These are phyloP conservation scores for Lomographa bimaculata DNA, from an alignment of 2,888 invertebrate genomes.

Conservation along the genomic window DNA sequence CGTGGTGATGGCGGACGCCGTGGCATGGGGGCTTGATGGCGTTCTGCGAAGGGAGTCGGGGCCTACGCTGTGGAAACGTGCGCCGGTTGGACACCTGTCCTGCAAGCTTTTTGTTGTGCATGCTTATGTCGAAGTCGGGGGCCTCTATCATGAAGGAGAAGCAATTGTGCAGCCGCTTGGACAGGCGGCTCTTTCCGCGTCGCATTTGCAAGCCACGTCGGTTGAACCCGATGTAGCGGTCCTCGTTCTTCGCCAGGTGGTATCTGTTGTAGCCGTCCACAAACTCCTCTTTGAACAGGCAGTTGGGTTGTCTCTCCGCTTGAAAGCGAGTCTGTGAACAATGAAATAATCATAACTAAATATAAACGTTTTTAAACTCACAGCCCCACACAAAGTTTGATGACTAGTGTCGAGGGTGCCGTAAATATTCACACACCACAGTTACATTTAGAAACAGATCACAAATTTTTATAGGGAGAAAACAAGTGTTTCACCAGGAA, in stretches of 20 bases:
- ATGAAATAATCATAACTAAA: too few species aligned
- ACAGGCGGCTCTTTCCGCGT: slow-evolving; percentile 64
- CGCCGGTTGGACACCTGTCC: slow-evolving; percentile 72
- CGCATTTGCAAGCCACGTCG: slow-evolving; percentile 82
- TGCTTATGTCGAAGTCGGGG: slow-evolving; percentile 84
- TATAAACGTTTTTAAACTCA: too few species aligned
- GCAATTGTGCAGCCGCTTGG: slow-evolving; percentile 79
- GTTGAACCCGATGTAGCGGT: slow-evolving; percentile 86
- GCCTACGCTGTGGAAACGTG: slow-evolving; percentile 66
- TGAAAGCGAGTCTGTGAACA: slow-evolving; percentile 77
- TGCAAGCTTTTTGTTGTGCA: slow-evolving; percentile 84
- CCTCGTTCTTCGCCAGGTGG: slow-evolving; percentile 83
- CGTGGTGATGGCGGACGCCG: slow-evolving; percentile 73
- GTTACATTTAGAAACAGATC: too few species aligned
- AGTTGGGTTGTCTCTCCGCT: slow-evolving; percentile 84
- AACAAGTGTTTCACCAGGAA: too few species aligned
- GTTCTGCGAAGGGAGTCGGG: slow-evolving; percentile 63
- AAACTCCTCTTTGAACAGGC: slow-evolving; percentile 86
- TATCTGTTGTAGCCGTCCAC: slow-evolving; percentile 86
- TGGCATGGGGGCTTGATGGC: slow-evolving; percentile 69
- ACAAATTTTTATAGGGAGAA: too few species aligned
- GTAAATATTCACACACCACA: too few species aligned
- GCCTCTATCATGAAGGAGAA: slow-evolving; percentile 86
- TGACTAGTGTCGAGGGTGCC: too few species aligned
- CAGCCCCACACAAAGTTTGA: too few species aligned